These are phyloP conservation scores for Zygogramma bicolorata DNA, from an alignment of 2,888 invertebrate genomes.

Conservation along the genomic window DNA sequence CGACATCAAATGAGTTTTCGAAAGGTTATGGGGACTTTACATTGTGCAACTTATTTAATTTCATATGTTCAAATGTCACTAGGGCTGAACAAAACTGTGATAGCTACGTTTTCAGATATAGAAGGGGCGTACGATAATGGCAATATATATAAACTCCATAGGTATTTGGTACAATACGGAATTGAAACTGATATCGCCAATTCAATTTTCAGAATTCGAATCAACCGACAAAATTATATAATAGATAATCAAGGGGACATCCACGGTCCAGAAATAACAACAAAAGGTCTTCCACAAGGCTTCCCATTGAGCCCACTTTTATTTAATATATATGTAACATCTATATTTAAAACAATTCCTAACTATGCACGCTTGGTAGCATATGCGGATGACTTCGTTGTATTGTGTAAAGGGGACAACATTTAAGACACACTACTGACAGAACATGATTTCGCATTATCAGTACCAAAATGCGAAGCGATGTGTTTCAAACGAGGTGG, in stretches of 20 bases:
- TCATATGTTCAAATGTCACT: too few relatives aligned
- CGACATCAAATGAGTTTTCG: too few relatives aligned
- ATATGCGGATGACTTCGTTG: constrained; percentile 22
- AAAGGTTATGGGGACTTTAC: constrained; percentile 14
- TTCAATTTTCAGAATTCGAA: neutral
- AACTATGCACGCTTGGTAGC: neutral
- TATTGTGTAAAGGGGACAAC: constrained; percentile 5
- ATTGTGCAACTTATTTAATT: neutral
- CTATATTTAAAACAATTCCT: too few relatives aligned
- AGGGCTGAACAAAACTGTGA: too few relatives aligned
- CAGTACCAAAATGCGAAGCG: constrained; percentile 25
- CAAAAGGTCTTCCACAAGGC: constrained; percentile 12
- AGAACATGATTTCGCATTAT: constrained; percentile 16
- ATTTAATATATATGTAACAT: constrained; percentile 28
- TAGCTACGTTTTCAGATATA: too few relatives aligned
- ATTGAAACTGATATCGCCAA: neutral
- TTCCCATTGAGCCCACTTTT: too few relatives aligned
- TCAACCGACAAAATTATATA: neutral
- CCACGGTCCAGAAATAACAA: constrained; percentile 10
- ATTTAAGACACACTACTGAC: constrained; percentile 1
- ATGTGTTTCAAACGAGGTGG: constrained; percentile 20
- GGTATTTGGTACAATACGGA: neutral
- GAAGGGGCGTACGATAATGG: too few relatives aligned
- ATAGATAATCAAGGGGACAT: constrained; percentile 2
- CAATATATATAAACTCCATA: neutral